Evolutionary conservation across 1,140 invertebrate genomes (phyloP).

Genomic region (Drosophila quadrilineata): DNA sequence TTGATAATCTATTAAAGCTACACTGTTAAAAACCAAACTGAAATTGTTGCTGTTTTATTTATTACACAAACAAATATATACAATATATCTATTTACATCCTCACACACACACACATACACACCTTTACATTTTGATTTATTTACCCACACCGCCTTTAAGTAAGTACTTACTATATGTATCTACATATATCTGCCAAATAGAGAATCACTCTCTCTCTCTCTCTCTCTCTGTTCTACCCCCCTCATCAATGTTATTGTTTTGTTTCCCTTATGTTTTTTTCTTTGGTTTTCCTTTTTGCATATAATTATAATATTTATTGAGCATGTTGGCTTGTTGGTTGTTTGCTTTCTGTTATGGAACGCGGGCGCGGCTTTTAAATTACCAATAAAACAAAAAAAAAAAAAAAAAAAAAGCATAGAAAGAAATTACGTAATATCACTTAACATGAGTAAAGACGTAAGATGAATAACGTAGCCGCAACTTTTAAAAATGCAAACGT

Average conservation of each 20-base stretch:
- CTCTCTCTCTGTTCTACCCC: too few relatives aligned
- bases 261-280: constrained; percentile 18
- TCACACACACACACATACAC: constrained; percentile 28
- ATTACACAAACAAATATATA: constrained; percentile 44
- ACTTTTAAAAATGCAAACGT: constrained; percentile 42
- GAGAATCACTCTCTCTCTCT: too few relatives aligned
- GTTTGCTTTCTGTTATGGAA: constrained; percentile 72
- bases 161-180: too few relatives aligned
- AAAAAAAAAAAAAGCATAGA: too few relatives aligned
- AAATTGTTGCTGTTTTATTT: constrained; percentile 78
- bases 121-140: constrained; percentile 15
- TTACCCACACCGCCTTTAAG: constrained; percentile 33
- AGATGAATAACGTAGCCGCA: constrained; percentile 23
- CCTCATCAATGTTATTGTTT: constrained; percentile 66
- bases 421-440: too few relatives aligned
- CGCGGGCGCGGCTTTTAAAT: constrained; percentile 58
- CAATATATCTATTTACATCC: constrained; percentile 37
- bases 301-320: constrained; percentile 25
- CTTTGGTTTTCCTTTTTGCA: background rate
- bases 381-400: too few relatives aligned
- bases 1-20: constrained; percentile 76
- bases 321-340: constrained; percentile 77
- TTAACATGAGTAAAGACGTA: constrained; percentile 27
- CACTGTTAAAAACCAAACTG: constrained; percentile 65
- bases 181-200: constrained; percentile 31